A percentile compares a stretch with the other conserved stretches of the same genome.
Conservation (phyloP, 2,797 vertebrate genomes). For the Squalus acanthias region DNA sequence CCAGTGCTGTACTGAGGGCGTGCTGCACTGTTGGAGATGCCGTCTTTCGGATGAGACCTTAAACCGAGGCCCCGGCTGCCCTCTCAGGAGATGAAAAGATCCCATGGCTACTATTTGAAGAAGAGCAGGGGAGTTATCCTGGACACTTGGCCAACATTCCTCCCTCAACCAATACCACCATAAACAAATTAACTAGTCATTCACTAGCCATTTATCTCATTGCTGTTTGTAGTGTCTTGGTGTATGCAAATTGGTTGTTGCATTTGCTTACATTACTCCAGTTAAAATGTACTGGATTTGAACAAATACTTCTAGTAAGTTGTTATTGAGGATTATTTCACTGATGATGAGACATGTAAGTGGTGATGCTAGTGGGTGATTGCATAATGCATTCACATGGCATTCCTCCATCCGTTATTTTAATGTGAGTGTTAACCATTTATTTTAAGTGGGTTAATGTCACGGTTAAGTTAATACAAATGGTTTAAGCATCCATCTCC, state of each 20-base stretch:
- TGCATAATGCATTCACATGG: neutral
- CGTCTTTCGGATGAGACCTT: neutral
- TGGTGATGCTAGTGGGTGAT: neutral
- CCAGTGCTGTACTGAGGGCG: neutral
- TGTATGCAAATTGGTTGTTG: neutral
- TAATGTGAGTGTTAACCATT: neutral
- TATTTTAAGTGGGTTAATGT: neutral
- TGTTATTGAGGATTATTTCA: neutral
- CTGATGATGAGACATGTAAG: neutral
- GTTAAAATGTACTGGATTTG: neutral
- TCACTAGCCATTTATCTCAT: neutral
- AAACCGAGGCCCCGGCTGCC: neutral
- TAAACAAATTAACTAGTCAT: neutral
- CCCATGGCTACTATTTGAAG: neutral
- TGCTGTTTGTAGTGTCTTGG: neutral
- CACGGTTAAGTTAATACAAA: neutral
- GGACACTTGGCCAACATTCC: neutral
- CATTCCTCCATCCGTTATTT: neutral
- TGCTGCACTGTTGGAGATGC: neutral
- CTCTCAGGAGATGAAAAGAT: neutral
- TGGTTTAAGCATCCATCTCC: neutral
- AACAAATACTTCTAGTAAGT: neutral
- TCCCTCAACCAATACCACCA: neutral
- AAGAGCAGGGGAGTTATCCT: neutral
- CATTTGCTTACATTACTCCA: neutral